These are phyloP conservation scores for Acrobasis repandana DNA, from an alignment of 2,888 invertebrate genomes.

Conservation along the genomic window DNA sequence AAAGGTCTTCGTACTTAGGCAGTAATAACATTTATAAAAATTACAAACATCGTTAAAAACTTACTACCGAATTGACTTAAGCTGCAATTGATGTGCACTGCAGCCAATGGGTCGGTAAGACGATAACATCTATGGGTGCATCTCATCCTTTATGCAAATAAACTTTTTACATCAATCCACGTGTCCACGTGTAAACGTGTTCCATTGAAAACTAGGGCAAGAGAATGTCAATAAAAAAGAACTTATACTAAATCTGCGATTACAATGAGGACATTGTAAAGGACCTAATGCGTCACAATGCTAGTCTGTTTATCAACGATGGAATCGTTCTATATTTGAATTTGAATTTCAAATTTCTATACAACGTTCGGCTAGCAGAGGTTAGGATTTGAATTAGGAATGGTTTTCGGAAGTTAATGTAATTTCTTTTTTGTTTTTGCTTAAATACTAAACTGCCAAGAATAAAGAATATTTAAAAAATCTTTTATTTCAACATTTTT, in stretches of 20 bases:
- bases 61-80: no score
- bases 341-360: constrained; percentile 32
- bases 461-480: background rate
- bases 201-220: constrained; percentile 31
- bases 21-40: no score
- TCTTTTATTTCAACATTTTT: no score
- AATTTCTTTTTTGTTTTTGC: background rate
- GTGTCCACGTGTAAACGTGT: constrained; percentile 18
- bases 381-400: constrained; percentile 25
- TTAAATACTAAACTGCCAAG: background rate
- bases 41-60: no score
- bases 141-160: background rate
- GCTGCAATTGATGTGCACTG: no score
- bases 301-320: constrained; percentile 41
- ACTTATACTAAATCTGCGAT: constrained; percentile 27
- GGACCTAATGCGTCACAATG: constrained; percentile 32
- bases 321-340: constrained; percentile 40
- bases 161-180: background rate
- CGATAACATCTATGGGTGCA: no score
- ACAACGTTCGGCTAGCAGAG: constrained; percentile 27
- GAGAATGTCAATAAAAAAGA: constrained; percentile 31
- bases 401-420: constrained; percentile 12
- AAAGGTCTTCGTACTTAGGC: no score
- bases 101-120: no score
- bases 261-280: constrained; percentile 30